These are phyloP conservation scores for Apis florea DNA, from an alignment of 1,140 invertebrate genomes.

Conservation along the genomic window DNA sequence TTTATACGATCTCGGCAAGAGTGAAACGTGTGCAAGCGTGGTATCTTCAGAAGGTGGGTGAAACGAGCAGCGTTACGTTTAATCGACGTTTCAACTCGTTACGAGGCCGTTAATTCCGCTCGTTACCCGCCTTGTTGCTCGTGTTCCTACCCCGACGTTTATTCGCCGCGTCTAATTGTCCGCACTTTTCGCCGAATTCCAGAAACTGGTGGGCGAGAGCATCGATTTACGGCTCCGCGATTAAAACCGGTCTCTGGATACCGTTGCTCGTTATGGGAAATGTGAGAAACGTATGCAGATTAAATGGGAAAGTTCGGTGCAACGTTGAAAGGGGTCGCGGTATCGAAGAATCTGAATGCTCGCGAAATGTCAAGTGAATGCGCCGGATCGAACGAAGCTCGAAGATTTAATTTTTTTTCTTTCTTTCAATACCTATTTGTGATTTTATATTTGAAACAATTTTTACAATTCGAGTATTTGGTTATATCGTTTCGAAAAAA, in stretches of 20 bases:
- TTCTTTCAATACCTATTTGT: no score
- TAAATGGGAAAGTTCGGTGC: slow-evolving; percentile 13
- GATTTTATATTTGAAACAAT: no score
- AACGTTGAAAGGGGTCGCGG: neutral
- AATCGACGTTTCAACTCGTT: slow-evolving; percentile 32
- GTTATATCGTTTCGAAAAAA: no score
- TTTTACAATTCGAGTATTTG: no score
- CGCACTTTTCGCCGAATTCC: slow-evolving; percentile 6
- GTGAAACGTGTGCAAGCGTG: neutral
- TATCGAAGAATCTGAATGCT: slow-evolving; percentile 5
- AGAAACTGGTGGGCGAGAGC: no score
- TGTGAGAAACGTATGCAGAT: slow-evolving; percentile 27
- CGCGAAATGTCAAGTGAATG: neutral
- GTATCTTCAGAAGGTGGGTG: neutral
- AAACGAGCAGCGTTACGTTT: slow-evolving; percentile 2
- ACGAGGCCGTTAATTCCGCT: slow-evolving; percentile 37
- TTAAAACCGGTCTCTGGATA: neutral
- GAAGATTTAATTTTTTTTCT: neutral
- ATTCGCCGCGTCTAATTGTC: slow-evolving; percentile 20
- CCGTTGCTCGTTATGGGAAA: neutral
- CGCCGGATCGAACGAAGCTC: neutral
- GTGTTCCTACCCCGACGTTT: neutral
- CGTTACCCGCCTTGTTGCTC: slow-evolving; percentile 34
- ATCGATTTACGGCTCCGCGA: neutral
- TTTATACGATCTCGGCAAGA: neutral